Evolutionary conservation across 2,797 vertebrate species (phyloP), one percentile per base, ranked within the genome.

Genomic region (Rhadinocentrus ornatus): DNA sequence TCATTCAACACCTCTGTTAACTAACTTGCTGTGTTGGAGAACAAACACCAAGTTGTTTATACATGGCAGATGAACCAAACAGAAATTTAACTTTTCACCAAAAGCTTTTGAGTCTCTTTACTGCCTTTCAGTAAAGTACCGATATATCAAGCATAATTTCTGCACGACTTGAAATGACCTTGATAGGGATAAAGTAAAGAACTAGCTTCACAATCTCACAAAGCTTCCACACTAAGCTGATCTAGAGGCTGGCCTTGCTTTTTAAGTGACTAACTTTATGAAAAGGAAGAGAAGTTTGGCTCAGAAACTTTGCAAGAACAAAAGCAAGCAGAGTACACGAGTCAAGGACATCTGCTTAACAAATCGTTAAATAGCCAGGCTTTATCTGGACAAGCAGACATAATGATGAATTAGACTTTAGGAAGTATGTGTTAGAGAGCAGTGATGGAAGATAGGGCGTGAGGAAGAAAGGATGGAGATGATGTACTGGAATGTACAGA

Each of bases 321-420:
- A 72, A 79, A 18, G 35, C 16, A 1, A 70, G 31, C 6, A 6
- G 26, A 55, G 26, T 46, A n/a, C 65, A 46, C 3, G 35, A 65
- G 59, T 73, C 85, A 89, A 92, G 88, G 89, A 78, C 83, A 64
- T n/a, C 50, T 22, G 66, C 77, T 80, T 63, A 71, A 76, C 74
- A 72, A 80, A 83, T 82, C 62, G 27, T 84, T 86, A 79, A 81
- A 73, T 15, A 66, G 62, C 48, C 10, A 1, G 29, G 61, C 69
- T 82, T 85, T 84, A 90, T 89, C 85, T 72, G 71, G 65, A 55
- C 74, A 54, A 31, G 2, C n/a, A 62, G 83, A 82, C 90, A 82
- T 39, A n/a, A 78, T 83, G 87, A 90, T 87, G 62, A 77, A 92
- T 85, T 75, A 66, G 74, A 78, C 70, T 71, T 76, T 62, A 69